Percentiles rank a stretch among this genome's conserved stretches.
phyloP scores from a whole-genome alignment of 2,888 invertebrate species.

The Chrysolina oricalcia region DNA sequence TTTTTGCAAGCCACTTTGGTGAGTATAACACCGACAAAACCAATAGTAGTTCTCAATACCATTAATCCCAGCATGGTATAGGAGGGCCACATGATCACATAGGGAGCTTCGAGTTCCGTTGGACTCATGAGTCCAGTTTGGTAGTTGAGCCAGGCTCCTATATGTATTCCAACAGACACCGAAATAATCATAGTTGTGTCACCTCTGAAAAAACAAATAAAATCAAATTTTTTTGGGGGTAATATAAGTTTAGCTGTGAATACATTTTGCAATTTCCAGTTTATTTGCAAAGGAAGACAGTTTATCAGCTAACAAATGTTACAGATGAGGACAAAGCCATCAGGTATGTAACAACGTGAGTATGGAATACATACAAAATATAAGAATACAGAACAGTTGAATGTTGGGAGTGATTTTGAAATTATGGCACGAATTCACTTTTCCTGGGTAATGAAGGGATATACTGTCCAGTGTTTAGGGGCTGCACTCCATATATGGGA shows the following conservation, averaged over 20 bases:
- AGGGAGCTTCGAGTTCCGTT: conserved; percentile 77
- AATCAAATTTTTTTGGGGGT: too few species aligned
- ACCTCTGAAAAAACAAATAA: conserved; percentile 77
- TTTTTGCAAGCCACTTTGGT: conserved; percentile 82
- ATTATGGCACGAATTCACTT: too few species aligned
- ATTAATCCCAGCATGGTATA: conserved; percentile 80
- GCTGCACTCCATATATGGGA: too few species aligned
- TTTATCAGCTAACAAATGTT: too few species aligned
- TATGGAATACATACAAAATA: too few species aligned
- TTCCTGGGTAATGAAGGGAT: too few species aligned
- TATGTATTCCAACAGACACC: conserved; percentile 84
- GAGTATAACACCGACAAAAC: conserved; percentile 83
- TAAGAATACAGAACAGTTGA: too few species aligned
- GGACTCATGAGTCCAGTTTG: conserved; percentile 82
- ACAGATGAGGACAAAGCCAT: too few species aligned
- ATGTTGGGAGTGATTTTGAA: too few species aligned
- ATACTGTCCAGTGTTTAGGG: too few species aligned
- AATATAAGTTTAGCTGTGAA: background rate
- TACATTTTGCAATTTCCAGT: background rate
- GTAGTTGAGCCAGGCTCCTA: conserved; percentile 90
- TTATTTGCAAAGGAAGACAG: too few species aligned
- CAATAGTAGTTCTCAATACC: conserved; percentile 82
- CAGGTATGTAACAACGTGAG: too few species aligned
- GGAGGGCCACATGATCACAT: conserved; percentile 86
- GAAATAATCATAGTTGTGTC: conserved; percentile 93